Base-by-base conservation (phyloP, 2,113 vertebrate genomes). In the Catharus fuscescens region DNA sequence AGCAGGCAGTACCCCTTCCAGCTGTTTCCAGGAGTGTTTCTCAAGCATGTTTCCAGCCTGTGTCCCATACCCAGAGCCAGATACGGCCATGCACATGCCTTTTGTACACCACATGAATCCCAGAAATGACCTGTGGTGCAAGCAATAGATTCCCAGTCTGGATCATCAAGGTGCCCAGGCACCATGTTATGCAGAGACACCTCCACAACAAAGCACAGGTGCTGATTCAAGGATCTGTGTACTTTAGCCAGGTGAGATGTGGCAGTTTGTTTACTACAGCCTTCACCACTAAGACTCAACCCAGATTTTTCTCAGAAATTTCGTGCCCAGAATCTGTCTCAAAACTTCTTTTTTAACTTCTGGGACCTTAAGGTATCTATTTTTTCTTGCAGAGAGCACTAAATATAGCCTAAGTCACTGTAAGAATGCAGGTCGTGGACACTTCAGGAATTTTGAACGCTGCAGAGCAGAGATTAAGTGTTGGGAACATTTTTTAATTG, bases 131-230 rank as follows among this genome's bases (percentile, higher is more conserved):
- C 21, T 24, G 13, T 42, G 23, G 7, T 67, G 14, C 13, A 60
- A 84, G 13, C 24, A 64, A 2, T 10, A 52, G 45, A 13, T 56
- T 48, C 18, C n/a, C 29, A 42, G 29, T 26, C 32, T 72, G 59
- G 34, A 45, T 71, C 32, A n/a, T 24, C 31, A 23, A 36, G 31
- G 34, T 56, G 29, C 26, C 6, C 20, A 17, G 18, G 23, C 62
- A 56, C 14, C 17, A 38, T 5, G 0, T 20, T 28, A 2, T 36
- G n/a, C 54, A 5, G 2, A 61, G 31, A n/a, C n/a, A 48, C 13
- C 18, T 81, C 42, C 71, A 60, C 18, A 64, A 9, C 15, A 4
- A 4, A 65, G 32, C 18, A 10, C 7, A 52, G 28, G 28, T 29
- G 25, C 20, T 74, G 24, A 31, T 64, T 54, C n/a, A 31, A 36